phyloP scores from a whole-genome alignment of 2,113 vertebrate species.

The Colaptes auratus region DNA sequence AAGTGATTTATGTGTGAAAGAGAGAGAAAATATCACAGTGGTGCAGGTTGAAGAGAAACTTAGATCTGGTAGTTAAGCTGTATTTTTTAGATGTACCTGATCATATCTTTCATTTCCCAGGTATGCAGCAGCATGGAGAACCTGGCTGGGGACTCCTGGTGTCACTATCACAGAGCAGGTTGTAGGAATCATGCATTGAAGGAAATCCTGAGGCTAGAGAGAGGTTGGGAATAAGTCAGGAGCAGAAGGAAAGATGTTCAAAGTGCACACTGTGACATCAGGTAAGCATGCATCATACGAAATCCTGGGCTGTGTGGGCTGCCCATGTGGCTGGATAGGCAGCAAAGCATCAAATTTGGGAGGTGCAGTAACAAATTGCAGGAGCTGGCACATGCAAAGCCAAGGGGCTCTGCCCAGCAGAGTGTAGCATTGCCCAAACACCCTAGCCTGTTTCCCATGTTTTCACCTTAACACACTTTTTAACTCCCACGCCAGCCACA shows the following conservation, averaged over 20 bases:
- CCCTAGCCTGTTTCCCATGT: background rate
- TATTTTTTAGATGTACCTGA: background rate
- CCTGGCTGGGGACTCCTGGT: background rate
- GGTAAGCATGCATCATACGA: accelerated
- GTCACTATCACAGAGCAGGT: accelerated
- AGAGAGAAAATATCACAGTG: background rate
- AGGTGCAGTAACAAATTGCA: background rate
- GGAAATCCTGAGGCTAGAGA: background rate
- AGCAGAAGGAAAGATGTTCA: background rate
- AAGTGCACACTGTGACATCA: background rate
- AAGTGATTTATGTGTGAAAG: background rate
- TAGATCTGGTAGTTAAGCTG: background rate
- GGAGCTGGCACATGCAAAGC: background rate
- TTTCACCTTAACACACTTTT: background rate
- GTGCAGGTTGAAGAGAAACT: background rate
- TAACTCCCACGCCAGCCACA: background rate
- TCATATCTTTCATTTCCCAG: background rate
- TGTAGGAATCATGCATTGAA: accelerated
- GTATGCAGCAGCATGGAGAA: background rate
- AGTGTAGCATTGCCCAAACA: slow-evolving; percentile 47
- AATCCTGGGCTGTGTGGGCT: background rate
- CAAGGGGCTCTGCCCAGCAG: slow-evolving; percentile 29
- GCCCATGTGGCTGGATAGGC: background rate
- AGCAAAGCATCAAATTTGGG: background rate
- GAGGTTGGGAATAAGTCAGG: background rate